These are phyloP conservation scores for Corynorhinus townsendii DNA, from an alignment of 2,113 vertebrate genomes.

Conservation along the genomic window DNA sequence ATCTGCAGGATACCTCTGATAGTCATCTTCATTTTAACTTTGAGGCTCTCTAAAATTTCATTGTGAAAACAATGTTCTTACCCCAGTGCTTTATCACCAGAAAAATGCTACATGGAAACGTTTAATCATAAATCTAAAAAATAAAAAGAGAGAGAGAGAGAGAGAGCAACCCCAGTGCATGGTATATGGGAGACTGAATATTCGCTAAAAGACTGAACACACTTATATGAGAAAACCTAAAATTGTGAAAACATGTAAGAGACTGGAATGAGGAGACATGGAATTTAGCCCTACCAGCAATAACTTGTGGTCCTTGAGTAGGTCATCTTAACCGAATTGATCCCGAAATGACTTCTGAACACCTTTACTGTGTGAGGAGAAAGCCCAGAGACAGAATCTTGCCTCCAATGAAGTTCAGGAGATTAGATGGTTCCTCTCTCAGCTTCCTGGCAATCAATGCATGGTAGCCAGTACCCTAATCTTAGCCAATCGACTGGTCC, in stretches of 20 bases:
- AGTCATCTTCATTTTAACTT: slow-evolving; percentile 50
- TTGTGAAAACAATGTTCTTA: slow-evolving; percentile 43
- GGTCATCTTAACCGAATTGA: neutral
- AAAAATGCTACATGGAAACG: slow-evolving; percentile 24
- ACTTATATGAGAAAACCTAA: neutral
- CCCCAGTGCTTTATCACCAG: slow-evolving; percentile 4
- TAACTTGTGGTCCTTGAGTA: neutral
- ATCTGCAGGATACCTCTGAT: slow-evolving; percentile 48
- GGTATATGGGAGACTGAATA: neutral
- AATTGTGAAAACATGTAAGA: neutral
- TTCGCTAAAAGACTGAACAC: neutral
- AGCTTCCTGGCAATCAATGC: neutral
- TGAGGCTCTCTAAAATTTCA: slow-evolving; percentile 53
- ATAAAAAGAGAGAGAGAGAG: no score
- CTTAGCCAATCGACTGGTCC: neutral
- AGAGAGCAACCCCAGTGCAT: neutral
- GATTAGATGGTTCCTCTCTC: neutral
- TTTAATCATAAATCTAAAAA: slow-evolving; percentile 35
- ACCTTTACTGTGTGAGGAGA: neutral
- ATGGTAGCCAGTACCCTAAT: neutral
- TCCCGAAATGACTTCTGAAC: neutral
- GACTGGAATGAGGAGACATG: neutral
- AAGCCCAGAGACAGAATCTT: neutral
- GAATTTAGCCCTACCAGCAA: neutral
- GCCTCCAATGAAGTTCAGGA: neutral